Evolutionary conservation across 2,888 invertebrate genomes (phyloP).

Genomic region (Caenorhabditis parvicauda): DNA sequence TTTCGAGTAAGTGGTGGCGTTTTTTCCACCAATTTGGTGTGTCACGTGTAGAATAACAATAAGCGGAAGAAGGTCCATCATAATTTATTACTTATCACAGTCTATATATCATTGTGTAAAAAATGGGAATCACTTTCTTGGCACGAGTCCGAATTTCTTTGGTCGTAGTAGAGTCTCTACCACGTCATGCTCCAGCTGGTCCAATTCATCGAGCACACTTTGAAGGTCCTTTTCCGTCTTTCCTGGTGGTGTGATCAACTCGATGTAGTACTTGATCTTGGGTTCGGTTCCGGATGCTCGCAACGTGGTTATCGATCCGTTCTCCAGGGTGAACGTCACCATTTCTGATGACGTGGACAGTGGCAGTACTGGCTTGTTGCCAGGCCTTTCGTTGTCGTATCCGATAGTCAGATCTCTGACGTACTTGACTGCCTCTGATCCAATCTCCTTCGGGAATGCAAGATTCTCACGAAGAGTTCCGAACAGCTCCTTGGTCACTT

Average conservation of each 20-base stretch:
- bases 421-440: constrained; percentile 68
- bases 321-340: constrained; percentile 87
- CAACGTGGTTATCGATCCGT: constrained; percentile 79
- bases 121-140: constrained; percentile 43
- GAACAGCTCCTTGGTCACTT: constrained; percentile 52
- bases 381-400: constrained; percentile 74
- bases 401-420: constrained; percentile 88
- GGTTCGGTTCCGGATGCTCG: constrained; percentile 98
- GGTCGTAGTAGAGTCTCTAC: constrained; percentile 54
- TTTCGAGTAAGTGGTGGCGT: too few species aligned
- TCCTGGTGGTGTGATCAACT: constrained; percentile 68
- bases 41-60: too few species aligned
- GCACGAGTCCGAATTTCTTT: constrained; percentile 50
- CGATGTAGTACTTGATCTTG: constrained; percentile 97
- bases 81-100: too few species aligned
- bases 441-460: constrained; percentile 66
- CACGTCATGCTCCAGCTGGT: constrained; percentile 52
- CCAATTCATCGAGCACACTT: constrained; percentile 44
- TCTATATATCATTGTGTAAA: too few species aligned
- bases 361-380: constrained; percentile 72
- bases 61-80: too few species aligned
- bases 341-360: constrained; percentile 73
- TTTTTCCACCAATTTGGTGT: too few species aligned
- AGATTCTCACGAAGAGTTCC: constrained; percentile 47
- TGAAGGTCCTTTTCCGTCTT: constrained; percentile 50